Base-by-base conservation (phyloP, 2,888 invertebrate species). In the Tetranychus truncatus region DNA sequence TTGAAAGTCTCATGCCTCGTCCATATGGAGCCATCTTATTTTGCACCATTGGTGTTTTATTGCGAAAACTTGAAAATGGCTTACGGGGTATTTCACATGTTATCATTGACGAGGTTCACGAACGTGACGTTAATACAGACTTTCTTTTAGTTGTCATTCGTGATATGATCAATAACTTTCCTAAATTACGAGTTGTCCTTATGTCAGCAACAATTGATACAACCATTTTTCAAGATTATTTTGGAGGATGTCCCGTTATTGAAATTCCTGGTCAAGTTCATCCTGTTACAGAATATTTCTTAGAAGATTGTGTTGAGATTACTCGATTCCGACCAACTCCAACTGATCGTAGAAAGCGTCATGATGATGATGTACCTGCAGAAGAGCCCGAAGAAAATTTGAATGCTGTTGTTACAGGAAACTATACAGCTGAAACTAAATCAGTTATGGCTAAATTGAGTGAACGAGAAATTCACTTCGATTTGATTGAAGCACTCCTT, bases 201-300 rank as follows among this genome's bases (percentile, higher is more conserved):
- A 96, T 96, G 95, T 95, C 95, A 0, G 96, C 96, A 0, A 95
- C 96, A 1, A 89, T 95, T 80, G 88, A 93, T 80, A 86, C 88
- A 0, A 83, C 86, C 3, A 85, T 86, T 77, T 92, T 92, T 83
- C 86, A 88, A 0, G 82, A 87, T 45, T 92, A 92, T 80, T 91
- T 88, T 81, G 83, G 81, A 4, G 77, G 83, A 5, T 84, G 85
- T 1, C 55, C 21, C 1, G 20, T 44, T 11, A 15, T 21, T 18
- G 44, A 21, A 0, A 34, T 67, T 9, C 67, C 67, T n/a, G 67
- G 67, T n/a, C 20, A 24, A n/a, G 9, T 9, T 24, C 24, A 65
- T 1, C 6, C 2, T 1, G 67, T 67, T 67, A 2, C 4, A 67
- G 21, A 20, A 67, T 21, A 21, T 24, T 67, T 21, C n/a, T n/a